Evolutionary conservation across 2,797 vertebrate species (phyloP), one percentile per base, ranked within the genome.

Genomic region (Selene dorsalis): DNA sequence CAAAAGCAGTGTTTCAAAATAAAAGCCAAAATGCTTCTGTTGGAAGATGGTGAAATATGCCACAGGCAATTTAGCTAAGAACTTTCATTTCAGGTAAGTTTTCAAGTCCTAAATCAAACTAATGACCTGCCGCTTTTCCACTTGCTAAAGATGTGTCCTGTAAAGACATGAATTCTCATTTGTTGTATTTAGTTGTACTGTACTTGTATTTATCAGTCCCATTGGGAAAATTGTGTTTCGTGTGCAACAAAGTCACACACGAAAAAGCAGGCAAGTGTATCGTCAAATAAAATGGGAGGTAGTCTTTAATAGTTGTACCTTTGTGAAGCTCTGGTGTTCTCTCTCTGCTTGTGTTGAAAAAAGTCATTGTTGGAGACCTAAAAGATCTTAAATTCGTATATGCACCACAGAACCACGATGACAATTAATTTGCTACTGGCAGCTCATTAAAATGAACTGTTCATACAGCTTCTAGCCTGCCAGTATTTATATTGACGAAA

Each of bases 1-100:
- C 55, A 73, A 65, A 83, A 81, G 26, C 17, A 30, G 4, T 20
- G 1, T 20, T 66, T 12, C 7, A 66, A 59, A 67, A 64, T 53
- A 57, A 58, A 61, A 35, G 9, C 24, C 47, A 59, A 60, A 52
- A 35, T 43, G 41, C 16, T 39, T 75, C 58, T 50, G 30, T 35
- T 20, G 67, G 12, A 58, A 18, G 18, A 22, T 28, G n/a, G 18
- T 59, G 22, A 73, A 79, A 73, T 62, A 32, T 4, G 17, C 48
- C 24, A 58, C 2, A 5, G 48, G 43, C 4, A 39, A 70, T 35
- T 50, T 28, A 43, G 1, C 13, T 61, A 20, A 35, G 14, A 69
- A 26, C 32, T 2, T 58, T 30, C 0, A 35, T 26, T 57, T 78
- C 4, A 64, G 4, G n/a, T 55, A 24, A 2, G 16, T 63, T 69